Evolutionary conservation across 2,113 vertebrate species (phyloP).

Genomic region (Silurus meridionalis): DNA sequence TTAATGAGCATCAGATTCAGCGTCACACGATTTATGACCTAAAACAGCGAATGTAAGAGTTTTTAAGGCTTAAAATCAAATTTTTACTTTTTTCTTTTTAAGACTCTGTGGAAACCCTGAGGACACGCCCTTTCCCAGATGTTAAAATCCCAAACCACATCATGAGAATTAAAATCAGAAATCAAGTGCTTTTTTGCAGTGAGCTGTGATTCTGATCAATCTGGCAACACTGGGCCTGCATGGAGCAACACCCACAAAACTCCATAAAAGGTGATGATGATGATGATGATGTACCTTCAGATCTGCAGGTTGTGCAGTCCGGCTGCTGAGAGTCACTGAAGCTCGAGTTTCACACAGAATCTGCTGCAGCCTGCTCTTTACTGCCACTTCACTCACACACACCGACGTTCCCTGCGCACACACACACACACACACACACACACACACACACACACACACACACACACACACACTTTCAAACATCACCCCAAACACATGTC

Average conservation of each 20-base stretch:
- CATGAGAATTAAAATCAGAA: neutral
- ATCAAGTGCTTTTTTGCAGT: neutral
- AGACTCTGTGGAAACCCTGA: too few relatives aligned
- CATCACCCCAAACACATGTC: neutral
- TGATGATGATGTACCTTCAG: constrained; percentile 25
- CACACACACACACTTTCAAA: neutral
- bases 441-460: neutral
- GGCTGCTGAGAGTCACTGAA: constrained; percentile 79
- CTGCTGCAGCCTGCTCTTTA: constrained; percentile 75
- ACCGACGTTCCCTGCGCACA: constrained; percentile 56
- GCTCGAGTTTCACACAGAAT: constrained; percentile 78
- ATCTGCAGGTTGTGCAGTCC: constrained; percentile 72
- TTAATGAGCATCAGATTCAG: too few relatives aligned
- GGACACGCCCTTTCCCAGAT: neutral
- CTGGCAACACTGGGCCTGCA: neutral
- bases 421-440: constrained; percentile 23
- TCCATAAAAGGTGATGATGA: neutral
- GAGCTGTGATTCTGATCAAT: neutral
- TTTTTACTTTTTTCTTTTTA: too few relatives aligned
- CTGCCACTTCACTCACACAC: constrained; percentile 54
- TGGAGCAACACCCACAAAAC: neutral
- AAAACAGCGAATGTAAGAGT: too few relatives aligned
- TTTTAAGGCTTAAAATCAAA: too few relatives aligned
- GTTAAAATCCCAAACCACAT: neutral
- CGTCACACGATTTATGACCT: too few relatives aligned